Conservation (phyloP, 2,113 vertebrate species). For the Dipodomys merriami region DNA sequence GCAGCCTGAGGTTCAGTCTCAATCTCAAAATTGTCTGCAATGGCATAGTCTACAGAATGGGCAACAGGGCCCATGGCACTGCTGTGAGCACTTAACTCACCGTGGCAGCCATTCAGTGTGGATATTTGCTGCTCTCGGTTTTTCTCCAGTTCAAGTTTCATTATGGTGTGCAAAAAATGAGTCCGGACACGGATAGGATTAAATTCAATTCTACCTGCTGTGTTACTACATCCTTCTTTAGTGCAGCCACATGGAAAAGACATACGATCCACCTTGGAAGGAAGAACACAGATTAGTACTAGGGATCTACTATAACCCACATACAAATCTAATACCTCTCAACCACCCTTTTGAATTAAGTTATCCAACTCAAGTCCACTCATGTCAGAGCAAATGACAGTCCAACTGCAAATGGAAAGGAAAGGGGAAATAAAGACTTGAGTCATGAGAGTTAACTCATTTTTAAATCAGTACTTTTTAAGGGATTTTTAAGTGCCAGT, state of each 20-base stretch:
- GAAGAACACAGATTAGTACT: constrained; percentile 82
- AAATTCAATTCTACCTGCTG: constrained; percentile 97
- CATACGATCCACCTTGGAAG: constrained; percentile 97
- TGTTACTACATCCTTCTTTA: constrained; percentile 98
- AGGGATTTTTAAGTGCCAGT: too few species aligned
- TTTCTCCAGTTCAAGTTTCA: constrained; percentile 99
- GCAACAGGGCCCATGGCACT: constrained; percentile 89
- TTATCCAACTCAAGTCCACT: neutral
- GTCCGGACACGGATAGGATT: constrained; percentile 99
- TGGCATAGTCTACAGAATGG: constrained; percentile 92
- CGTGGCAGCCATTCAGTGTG: constrained; percentile 90
- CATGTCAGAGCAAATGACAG: neutral
- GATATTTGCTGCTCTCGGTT: constrained; percentile 94
- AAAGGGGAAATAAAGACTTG: neutral
- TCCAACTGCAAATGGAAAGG: neutral
- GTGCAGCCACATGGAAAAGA: constrained; percentile 98
- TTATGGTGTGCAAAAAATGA: constrained; percentile 99
- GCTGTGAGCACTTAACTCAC: constrained; percentile 88
- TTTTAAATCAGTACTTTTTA: neutral
- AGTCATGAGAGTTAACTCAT: neutral
- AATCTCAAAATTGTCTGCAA: constrained; percentile 91
- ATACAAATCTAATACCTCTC: neutral
- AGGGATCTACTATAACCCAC: constrained; percentile 1
- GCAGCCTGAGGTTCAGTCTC: constrained; percentile 89
- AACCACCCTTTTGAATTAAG: neutral